Evolutionary conservation across 2,797 vertebrate species (phyloP).

Genomic region (Vireo griseus): DNA sequence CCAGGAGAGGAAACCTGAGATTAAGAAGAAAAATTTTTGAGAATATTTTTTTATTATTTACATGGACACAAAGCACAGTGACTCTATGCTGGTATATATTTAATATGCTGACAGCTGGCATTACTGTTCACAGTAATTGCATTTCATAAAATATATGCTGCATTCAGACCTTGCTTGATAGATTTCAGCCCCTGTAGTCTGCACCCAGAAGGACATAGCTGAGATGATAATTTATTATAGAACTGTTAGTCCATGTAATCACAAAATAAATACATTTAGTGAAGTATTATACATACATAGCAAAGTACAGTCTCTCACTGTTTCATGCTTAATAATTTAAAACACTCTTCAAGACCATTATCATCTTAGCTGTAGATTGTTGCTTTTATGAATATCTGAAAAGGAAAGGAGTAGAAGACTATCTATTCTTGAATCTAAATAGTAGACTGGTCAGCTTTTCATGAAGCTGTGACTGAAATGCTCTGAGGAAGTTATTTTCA

Average conservation of each 20-base stretch:
- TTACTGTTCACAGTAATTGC: neutral
- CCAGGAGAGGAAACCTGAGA: neutral
- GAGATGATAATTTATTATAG: neutral
- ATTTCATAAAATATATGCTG: neutral
- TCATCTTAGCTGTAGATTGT: neutral
- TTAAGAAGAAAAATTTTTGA: neutral
- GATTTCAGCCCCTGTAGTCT: neutral
- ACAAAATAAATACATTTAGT: neutral
- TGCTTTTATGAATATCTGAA: neutral
- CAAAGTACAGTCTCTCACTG: neutral
- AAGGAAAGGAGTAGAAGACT: neutral
- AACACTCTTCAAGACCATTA: neutral
- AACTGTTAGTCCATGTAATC: neutral
- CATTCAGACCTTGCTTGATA: neutral
- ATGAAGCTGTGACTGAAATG: neutral
- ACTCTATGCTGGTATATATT: neutral
- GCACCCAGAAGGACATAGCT: neutral
- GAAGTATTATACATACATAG: neutral
- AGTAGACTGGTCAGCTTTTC: neutral
- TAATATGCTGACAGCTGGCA: neutral
- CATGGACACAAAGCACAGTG: neutral
- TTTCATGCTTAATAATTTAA: neutral
- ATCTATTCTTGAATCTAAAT: neutral
- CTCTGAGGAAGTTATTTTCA: neutral
- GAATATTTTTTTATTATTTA: neutral